Evolutionary conservation across 2,797 vertebrate genomes (phyloP).

Genomic region (Sebastes steindachneri): DNA sequence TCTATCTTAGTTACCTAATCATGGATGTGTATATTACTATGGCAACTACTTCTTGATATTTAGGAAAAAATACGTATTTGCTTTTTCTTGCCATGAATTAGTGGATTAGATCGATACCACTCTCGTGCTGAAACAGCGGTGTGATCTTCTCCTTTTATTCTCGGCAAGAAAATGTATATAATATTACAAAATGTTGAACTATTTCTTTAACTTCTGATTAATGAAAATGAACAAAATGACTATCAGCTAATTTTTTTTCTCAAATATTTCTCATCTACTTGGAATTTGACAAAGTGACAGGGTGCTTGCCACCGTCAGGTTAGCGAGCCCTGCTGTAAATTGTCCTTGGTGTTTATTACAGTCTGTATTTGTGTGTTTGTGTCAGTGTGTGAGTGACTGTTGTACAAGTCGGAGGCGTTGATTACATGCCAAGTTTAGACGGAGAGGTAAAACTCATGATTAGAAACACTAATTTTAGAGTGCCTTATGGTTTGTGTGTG

Average conservation of each 20-base stretch:
- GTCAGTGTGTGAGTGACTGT: not conserved
- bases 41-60: not conserved
- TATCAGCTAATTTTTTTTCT: no score
- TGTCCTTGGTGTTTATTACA: not conserved
- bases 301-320: not conserved
- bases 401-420: not conserved
- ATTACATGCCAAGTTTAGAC: not conserved
- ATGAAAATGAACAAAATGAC: not conserved
- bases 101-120: not conserved
- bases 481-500: not conserved
- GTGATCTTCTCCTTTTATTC: not conserved
- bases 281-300: not conserved
- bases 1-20: not conserved
- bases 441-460: not conserved
- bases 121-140: not conserved
- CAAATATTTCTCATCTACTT: not conserved
- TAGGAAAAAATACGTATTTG: not conserved
- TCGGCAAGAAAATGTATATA: not conserved
- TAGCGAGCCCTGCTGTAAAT: not conserved
- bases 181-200: not conserved
- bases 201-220: not conserved
- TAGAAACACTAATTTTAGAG: not conserved
- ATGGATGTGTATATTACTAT: not conserved
- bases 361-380: not conserved
- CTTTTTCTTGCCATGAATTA: not conserved